Evolutionary conservation across 2,113 vertebrate species (phyloP).

Genomic region (Orthonyx spaldingii): DNA sequence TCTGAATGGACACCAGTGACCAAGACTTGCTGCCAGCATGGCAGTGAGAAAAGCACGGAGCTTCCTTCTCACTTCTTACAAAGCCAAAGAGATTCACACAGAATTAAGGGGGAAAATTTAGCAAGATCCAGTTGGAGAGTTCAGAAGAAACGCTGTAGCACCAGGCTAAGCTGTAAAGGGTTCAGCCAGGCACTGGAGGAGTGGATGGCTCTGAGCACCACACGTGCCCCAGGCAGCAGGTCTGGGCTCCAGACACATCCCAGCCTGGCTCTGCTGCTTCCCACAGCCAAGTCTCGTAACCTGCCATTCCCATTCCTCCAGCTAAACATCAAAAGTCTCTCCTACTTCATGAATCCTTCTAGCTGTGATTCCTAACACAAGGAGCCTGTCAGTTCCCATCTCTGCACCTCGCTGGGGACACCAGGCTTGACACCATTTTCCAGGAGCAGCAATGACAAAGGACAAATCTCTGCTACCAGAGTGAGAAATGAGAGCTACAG

Average conservation of each 20-base stretch:
- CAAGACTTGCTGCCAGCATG: background rate
- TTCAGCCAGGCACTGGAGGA: background rate
- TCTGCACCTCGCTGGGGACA: background rate
- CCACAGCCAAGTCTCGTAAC: background rate
- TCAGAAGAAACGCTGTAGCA: background rate
- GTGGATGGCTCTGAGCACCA: background rate
- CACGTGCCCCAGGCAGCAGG: fast-evolving
- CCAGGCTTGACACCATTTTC: background rate
- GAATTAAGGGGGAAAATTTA: fast-evolving
- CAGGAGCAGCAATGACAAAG: background rate
- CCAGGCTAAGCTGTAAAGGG: background rate
- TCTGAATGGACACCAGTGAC: background rate
- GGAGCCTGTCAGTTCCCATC: background rate
- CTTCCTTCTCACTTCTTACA: fast-evolving
- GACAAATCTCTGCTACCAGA: background rate
- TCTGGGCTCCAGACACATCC: background rate
- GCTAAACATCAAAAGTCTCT: background rate
- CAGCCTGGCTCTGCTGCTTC: background rate
- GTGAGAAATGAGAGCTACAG: background rate
- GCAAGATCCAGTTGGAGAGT: background rate
- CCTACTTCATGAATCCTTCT: background rate
- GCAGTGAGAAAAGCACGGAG: background rate
- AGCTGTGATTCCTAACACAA: background rate
- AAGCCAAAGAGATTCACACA: background rate
- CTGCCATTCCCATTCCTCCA: background rate